Conservation (phyloP, 2,888 invertebrate genomes). For the Latheticus oryzae region DNA sequence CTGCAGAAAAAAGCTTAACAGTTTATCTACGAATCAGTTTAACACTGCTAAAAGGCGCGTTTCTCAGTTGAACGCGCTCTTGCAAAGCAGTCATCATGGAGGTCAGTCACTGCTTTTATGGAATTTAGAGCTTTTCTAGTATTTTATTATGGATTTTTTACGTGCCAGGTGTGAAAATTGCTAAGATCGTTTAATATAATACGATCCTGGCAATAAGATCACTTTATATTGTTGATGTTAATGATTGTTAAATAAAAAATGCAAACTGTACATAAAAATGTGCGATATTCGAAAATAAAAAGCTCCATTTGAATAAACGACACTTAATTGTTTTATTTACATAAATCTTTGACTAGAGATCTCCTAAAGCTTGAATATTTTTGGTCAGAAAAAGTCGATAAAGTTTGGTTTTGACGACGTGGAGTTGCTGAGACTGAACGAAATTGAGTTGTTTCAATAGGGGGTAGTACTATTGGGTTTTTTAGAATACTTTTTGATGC, state of each 20-base stretch:
- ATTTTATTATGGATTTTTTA: slow-evolving; percentile 57
- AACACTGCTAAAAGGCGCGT: no score
- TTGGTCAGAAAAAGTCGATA: neutral
- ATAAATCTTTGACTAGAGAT: no score
- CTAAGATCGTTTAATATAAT: no score
- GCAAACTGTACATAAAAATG: slow-evolving; percentile 77
- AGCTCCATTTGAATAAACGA: slow-evolving; percentile 50
- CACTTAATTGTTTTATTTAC: slow-evolving; percentile 16
- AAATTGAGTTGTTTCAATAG: slow-evolving; percentile 54
- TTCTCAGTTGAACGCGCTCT: no score
- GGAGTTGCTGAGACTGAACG: slow-evolving; percentile 54
- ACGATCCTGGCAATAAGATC: slow-evolving; percentile 61
- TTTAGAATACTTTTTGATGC: slow-evolving; percentile 45
- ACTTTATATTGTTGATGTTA: slow-evolving; percentile 81
- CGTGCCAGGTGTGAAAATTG: slow-evolving; percentile 35
- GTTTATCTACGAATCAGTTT: no score
- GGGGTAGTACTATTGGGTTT: slow-evolving; percentile 54
- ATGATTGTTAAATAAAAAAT: slow-evolving; percentile 80
- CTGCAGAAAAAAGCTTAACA: no score
- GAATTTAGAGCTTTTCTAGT: slow-evolving; percentile 54
- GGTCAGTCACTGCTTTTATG: slow-evolving; percentile 50
- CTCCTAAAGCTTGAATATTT: neutral
- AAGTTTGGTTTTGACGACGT: slow-evolving; percentile 20
- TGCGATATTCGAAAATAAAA: slow-evolving; percentile 55
- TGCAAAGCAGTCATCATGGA: no score